Percentiles rank a stretch among this genome's conserved stretches.
phyloP scores from a whole-genome alignment of 2,113 vertebrate genomes.

The Delphinapterus leucas region DNA sequence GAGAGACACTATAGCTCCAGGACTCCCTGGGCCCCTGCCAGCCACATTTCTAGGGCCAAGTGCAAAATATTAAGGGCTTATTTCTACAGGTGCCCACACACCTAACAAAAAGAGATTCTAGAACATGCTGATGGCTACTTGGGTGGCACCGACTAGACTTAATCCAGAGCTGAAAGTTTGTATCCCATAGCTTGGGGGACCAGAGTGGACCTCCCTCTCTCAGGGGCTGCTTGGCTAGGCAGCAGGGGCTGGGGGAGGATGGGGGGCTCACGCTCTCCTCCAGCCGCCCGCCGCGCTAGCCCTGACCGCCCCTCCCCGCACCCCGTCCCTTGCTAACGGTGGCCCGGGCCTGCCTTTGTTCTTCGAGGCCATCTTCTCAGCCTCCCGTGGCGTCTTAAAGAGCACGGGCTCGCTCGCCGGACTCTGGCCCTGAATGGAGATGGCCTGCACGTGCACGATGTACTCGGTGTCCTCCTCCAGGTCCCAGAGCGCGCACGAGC shows the following conservation, averaged over 20 bases:
- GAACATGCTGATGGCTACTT: background rate
- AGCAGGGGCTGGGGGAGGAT: background rate
- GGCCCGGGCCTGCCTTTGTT: constrained; percentile 88
- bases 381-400: constrained; percentile 94
- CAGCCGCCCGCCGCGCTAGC: too few relatives aligned
- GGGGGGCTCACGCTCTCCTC: background rate
- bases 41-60: background rate
- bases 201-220: background rate
- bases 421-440: constrained; percentile 95
- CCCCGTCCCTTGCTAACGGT: background rate
- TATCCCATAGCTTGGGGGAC: background rate
- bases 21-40: background rate
- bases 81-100: background rate
- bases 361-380: constrained; percentile 94
- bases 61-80: background rate
- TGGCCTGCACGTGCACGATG: constrained; percentile 95
- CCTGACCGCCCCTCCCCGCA: background rate
- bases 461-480: constrained; percentile 97
- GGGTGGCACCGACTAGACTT: background rate
- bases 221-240: background rate
- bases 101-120: background rate
- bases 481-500: constrained; percentile 96
- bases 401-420: constrained; percentile 93
- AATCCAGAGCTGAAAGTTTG: background rate
- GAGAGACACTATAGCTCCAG: background rate